These are phyloP conservation scores for Parasteatoda tepidariorum DNA, from an alignment of 1,140 invertebrate species.

Conservation along the genomic window DNA sequence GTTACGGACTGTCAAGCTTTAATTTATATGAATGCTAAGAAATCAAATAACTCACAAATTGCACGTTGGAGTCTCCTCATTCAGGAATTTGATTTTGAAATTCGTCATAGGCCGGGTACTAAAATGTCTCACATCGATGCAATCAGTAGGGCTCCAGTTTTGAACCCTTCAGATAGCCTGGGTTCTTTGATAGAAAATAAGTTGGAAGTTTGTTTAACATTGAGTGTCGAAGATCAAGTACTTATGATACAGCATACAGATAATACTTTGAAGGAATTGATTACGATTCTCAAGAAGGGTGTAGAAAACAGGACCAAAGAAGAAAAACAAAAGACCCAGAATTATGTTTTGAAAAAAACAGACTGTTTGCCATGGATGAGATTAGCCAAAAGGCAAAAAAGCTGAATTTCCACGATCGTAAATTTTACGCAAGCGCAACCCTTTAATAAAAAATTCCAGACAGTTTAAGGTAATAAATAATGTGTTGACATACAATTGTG, in stretches of 20 bases:
- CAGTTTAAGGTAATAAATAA: no score
- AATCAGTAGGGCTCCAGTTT: neutral
- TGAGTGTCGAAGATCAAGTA: neutral
- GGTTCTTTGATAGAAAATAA: neutral
- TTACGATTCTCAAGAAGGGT: neutral
- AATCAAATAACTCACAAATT: neutral
- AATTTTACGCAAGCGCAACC: no score
- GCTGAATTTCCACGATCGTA: no score
- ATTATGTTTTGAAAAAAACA: no score
- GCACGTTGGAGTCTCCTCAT: constrained; percentile 4
- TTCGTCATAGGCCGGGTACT: neutral
- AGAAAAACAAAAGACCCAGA: no score
- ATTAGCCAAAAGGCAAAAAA: no score
- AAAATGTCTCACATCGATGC: constrained; percentile 9
- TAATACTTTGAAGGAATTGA: neutral
- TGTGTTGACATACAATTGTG: no score
- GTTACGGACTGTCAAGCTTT: constrained; percentile 33
- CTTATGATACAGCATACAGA: neutral
- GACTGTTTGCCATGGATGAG: no score
- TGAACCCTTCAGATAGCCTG: neutral
- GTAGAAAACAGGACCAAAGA: neutral
- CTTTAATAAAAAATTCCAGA: no score
- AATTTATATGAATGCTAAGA: neutral
- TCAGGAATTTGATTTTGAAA: constrained; percentile 27
- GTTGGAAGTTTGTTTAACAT: constrained; percentile 2